A percentile compares a stretch with the other conserved stretches of the same genome.
These are phyloP conservation scores for Nycticryphes semicollaris DNA, from an alignment of 2,113 vertebrate genomes.

Conservation along the genomic window DNA sequence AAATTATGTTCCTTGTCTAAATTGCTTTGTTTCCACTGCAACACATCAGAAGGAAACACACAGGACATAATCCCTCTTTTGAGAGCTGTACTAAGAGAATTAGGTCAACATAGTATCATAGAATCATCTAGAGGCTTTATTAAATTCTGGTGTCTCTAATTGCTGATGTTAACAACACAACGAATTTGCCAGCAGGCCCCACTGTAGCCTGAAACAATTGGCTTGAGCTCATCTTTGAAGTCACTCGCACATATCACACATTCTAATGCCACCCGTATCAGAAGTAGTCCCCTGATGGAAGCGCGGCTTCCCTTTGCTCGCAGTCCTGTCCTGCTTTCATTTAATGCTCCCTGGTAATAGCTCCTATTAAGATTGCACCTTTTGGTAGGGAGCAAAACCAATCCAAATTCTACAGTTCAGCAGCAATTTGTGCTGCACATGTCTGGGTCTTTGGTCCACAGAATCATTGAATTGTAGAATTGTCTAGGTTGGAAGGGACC, in stretches of 20 bases:
- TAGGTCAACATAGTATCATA: neutral
- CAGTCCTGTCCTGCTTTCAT: neutral
- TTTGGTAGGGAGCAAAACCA: neutral
- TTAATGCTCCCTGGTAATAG: neutral
- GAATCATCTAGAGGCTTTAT: neutral
- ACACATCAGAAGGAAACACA: neutral
- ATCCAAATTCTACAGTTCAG: neutral
- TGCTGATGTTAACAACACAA: neutral
- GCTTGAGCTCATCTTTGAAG: neutral
- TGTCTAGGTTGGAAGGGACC: too few species aligned
- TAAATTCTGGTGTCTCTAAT: neutral
- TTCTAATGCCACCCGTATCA: neutral
- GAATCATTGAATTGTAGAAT: too few species aligned
- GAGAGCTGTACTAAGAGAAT: neutral
- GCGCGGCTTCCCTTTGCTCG: neutral
- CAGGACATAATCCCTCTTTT: neutral
- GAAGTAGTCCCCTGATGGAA: neutral
- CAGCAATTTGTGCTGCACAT: neutral
- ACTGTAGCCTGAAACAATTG: neutral
- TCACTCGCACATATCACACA: neutral
- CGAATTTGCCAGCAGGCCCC: neutral
- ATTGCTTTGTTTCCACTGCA: neutral
- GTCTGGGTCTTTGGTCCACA: neutral
- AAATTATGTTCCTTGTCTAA: neutral
- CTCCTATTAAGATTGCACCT: accelerated